Evolutionary conservation across 2,113 vertebrate species (phyloP).

Genomic region (Terrapene triunguis): DNA sequence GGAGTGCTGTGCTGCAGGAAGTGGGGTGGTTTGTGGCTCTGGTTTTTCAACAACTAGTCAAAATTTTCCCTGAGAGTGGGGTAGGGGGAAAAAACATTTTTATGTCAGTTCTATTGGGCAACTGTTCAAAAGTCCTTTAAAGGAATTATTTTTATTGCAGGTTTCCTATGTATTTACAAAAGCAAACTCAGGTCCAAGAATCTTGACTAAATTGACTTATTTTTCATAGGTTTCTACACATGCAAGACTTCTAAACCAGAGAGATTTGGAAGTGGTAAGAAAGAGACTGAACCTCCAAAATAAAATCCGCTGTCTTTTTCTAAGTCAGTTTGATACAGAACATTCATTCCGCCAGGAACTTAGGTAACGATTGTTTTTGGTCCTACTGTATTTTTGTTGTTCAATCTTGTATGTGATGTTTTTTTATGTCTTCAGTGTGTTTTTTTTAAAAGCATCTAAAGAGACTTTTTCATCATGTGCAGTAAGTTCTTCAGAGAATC

Average conservation of each 20-base stretch:
- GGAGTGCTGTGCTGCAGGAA: neutral
- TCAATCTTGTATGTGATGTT: neutral
- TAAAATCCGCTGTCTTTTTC: neutral
- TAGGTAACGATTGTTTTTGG: neutral
- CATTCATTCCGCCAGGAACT: neutral
- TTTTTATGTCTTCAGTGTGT: too few species aligned
- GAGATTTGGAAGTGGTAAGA: constrained; percentile 9
- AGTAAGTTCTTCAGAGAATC: neutral
- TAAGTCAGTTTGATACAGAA: neutral
- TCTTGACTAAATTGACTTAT: neutral
- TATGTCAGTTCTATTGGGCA: neutral
- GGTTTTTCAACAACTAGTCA: neutral
- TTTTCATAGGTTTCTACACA: constrained; percentile 7
- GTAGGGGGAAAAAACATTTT: neutral
- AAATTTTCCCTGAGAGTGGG: neutral
- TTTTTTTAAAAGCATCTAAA: neutral
- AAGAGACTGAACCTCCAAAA: neutral
- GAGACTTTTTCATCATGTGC: neutral
- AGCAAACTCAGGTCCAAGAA: neutral
- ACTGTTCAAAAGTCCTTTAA: neutral
- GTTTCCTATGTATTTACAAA: neutral
- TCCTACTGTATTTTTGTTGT: neutral
- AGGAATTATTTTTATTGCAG: neutral
- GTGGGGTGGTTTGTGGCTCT: neutral
- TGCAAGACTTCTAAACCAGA: neutral